phyloP scores from a whole-genome alignment of 1,140 invertebrate genomes.

The Neodiprion lecontei region DNA sequence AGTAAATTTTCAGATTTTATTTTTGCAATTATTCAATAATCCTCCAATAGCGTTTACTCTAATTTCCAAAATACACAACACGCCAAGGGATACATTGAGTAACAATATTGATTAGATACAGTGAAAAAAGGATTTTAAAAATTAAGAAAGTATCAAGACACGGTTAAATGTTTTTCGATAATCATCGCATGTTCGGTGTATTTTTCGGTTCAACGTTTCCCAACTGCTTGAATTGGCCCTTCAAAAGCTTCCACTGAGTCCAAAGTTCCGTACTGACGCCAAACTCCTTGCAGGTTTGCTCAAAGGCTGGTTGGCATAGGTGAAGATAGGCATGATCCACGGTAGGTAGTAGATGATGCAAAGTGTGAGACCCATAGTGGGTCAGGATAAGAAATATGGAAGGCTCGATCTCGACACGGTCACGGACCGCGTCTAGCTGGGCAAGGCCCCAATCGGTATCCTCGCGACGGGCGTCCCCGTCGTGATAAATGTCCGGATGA shows the following conservation, averaged over 20 bases:
- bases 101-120: too few relatives aligned
- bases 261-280: constrained; percentile 63
- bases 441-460: constrained; percentile 80
- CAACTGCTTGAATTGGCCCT: constrained; percentile 75
- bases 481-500: constrained; percentile 83
- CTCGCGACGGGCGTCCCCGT: constrained; percentile 73
- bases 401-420: constrained; percentile 73
- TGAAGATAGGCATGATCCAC: constrained; percentile 77
- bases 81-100: too few relatives aligned
- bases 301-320: constrained; percentile 70
- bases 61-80: too few relatives aligned
- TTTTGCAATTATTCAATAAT: too few relatives aligned
- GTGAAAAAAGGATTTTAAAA: too few relatives aligned
- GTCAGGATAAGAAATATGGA: constrained; percentile 73
- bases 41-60: too few relatives aligned
- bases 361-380: constrained; percentile 77
- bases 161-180: background rate
- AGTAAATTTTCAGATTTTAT: too few relatives aligned
- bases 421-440: constrained; percentile 78
- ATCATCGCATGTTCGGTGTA: constrained; percentile 18
- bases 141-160: too few relatives aligned
- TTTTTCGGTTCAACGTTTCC: constrained; percentile 61
- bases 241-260: constrained; percentile 67
- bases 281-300: constrained; percentile 76
- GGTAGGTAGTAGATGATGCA: constrained; percentile 85